phyloP scores from a whole-genome alignment of 2,888 invertebrate species.

The Lithophane ornitopus region DNA sequence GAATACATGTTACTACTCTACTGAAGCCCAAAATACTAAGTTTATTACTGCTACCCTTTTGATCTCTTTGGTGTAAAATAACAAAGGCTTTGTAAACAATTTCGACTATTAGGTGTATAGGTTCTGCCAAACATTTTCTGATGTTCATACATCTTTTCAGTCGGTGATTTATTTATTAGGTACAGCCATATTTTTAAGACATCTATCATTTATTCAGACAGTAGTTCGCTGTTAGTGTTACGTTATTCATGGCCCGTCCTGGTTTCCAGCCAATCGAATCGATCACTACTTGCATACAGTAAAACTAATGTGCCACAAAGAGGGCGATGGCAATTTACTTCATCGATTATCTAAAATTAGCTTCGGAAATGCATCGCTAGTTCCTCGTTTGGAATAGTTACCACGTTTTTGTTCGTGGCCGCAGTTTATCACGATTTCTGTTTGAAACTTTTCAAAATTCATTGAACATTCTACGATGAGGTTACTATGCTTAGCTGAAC shows the following conservation, averaged over 20 bases:
- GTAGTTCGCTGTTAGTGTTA: slow-evolving; percentile 55
- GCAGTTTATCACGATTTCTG: slow-evolving; percentile 25
- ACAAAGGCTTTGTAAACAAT: slow-evolving; percentile 55
- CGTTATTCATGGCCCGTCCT: slow-evolving; percentile 59
- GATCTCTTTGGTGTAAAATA: slow-evolving; percentile 59
- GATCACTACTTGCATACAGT: slow-evolving; percentile 63
- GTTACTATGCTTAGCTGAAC: slow-evolving; percentile 41
- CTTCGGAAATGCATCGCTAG: slow-evolving; percentile 66
- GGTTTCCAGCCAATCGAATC: slow-evolving; percentile 63
- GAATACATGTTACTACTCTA: slow-evolving; percentile 5
- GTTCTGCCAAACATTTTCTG: slow-evolving; percentile 35
- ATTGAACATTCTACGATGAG: slow-evolving; percentile 27
- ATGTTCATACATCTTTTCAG: slow-evolving; percentile 39
- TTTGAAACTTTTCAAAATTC: slow-evolving; percentile 42
- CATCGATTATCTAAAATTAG: slow-evolving; percentile 77
- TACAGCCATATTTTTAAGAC: slow-evolving; percentile 57
- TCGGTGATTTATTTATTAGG: slow-evolving; percentile 47
- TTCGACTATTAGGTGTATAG: slow-evolving; percentile 32
- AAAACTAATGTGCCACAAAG: slow-evolving; percentile 65
- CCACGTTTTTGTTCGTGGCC: slow-evolving; percentile 41
- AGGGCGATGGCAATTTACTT: slow-evolving; percentile 70
- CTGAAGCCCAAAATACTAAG: slow-evolving; percentile 32
- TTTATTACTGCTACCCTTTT: slow-evolving; percentile 53
- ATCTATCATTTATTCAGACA: slow-evolving; percentile 66
- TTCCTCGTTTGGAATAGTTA: slow-evolving; percentile 61